Base-by-base conservation (phyloP, 2,797 vertebrate species). In the Cuculus canorus region DNA sequence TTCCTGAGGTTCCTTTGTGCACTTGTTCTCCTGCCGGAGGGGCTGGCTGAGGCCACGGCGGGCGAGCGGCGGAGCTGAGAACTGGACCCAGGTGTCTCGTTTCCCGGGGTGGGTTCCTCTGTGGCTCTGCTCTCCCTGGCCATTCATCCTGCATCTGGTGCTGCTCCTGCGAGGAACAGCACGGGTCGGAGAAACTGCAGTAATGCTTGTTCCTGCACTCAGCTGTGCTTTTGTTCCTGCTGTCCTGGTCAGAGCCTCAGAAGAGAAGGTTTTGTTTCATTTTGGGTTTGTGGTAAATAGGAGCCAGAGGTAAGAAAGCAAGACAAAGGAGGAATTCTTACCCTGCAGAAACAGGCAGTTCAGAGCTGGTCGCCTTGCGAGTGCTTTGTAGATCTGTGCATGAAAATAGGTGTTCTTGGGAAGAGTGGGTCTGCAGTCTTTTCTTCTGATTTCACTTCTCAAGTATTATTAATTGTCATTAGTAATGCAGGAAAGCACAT, bases 71-170 rank as follows among this genome's bases (percentile, higher is more conserved):
- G 80, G 57, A 70, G 71, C 84, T 1, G 5, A 60, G 90, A 77
- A 89, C 95, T 87, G 93, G 93, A 18, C 96, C 69, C 95, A 96
- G 96, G 84, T 97, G 94, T 77, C 86, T 65, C 64, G 35, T 93
- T 94, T 81, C 90, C 92, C 91, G 78, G 88, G 88, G 70, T 94
- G 93, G 93, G 92, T 96, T 95, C 83, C 88, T 65, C 33, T 2
- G 2, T 1, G 2, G 80, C 1, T 2, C 72, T 6, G 79, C 41
- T 82, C 60, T n/a, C 43, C 88, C 7, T 11, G 1, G 71, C 91
- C 88, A 87, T 96, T 95, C 94, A 95, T 71, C 14, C 3, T 54
- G 90, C 91, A 95, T 91, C 92, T 95, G 95, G 95, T 88, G 95
- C 95, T 32, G 90, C 94, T 94, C 71, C 90, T 84, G 73, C 9